phyloP scores from a whole-genome alignment of 2,888 invertebrate species.

The Harmothoe impar region DNA sequence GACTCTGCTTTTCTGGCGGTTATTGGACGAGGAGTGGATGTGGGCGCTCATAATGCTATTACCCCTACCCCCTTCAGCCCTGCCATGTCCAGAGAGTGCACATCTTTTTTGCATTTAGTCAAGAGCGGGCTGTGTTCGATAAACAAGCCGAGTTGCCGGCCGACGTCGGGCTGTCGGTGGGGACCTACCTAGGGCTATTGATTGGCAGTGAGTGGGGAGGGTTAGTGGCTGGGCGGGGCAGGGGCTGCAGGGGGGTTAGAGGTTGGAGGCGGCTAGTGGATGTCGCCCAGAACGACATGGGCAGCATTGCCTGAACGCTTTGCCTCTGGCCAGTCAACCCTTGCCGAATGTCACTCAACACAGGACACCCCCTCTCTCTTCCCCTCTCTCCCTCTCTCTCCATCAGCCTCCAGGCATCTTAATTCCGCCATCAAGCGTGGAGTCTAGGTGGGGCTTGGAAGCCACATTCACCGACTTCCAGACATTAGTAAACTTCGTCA shows the following conservation, averaged over 20 bases:
- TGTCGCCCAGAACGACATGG: too few species aligned
- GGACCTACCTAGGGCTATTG: background rate
- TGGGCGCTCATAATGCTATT: constrained; percentile 14
- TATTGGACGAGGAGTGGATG: background rate
- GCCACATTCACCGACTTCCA: too few species aligned
- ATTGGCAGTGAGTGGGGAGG: background rate
- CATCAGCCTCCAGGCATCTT: background rate
- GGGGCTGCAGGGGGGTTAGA: background rate
- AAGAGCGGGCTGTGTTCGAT: constrained; percentile 46
- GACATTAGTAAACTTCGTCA: too few species aligned
- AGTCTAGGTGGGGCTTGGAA: too few species aligned
- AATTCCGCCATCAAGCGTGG: too few species aligned
- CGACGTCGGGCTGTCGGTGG: background rate
- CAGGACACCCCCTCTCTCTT: background rate
- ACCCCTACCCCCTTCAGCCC: background rate
- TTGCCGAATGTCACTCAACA: too few species aligned
- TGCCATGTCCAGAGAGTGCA: constrained; percentile 37
- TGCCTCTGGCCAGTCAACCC: too few species aligned
- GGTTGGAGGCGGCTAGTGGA: background rate
- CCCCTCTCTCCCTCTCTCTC: background rate
- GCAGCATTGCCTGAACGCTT: too few species aligned
- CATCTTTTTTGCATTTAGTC: constrained; percentile 48
- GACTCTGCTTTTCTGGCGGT: too few species aligned
- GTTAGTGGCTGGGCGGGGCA: background rate
- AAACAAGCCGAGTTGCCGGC: constrained; percentile 28